Percentiles rank a stretch among this genome's conserved stretches.
phyloP scores from a whole-genome alignment of 2,888 invertebrate species.

The Tipula unca region DNA sequence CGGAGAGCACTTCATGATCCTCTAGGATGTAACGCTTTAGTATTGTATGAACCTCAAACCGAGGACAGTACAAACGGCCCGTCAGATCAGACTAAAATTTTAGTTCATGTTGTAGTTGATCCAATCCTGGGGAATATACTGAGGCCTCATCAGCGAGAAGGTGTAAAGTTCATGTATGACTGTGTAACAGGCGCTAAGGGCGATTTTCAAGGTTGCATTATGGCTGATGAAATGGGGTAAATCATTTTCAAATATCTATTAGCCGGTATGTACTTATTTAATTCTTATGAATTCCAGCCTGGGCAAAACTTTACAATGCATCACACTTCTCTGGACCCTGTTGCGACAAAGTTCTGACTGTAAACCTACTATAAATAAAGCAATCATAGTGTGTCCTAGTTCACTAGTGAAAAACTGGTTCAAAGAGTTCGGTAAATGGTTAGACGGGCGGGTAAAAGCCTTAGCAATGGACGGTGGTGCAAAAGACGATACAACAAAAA shows the following conservation, averaged over 20 bases:
- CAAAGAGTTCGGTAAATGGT: slow-evolving; percentile 96
- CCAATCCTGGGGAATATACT: slow-evolving; percentile 82
- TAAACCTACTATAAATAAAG: slow-evolving; percentile 83
- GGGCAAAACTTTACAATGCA: slow-evolving; percentile 97
- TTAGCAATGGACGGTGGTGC: slow-evolving; percentile 80
- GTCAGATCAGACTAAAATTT: slow-evolving; percentile 51
- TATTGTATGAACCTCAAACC: slow-evolving; percentile 77
- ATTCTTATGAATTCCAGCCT: slow-evolving; percentile 40
- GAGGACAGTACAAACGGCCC: slow-evolving; percentile 80
- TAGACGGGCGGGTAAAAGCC: slow-evolving; percentile 71
- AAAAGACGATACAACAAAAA: slow-evolving; percentile 76
- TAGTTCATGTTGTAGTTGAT: slow-evolving; percentile 95
- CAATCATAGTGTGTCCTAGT: slow-evolving; percentile 92
- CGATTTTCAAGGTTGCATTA: slow-evolving; percentile 87
- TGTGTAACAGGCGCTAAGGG: slow-evolving; percentile 90
- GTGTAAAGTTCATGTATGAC: slow-evolving; percentile 98
- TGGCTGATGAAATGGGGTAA: slow-evolving; percentile 98
- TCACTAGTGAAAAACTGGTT: slow-evolving; percentile 99
- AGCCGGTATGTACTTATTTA: not conserved
- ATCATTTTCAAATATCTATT: not conserved
- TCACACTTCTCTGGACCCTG: slow-evolving; percentile 90
- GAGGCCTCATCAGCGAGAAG: slow-evolving; percentile 96
- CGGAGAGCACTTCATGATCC: slow-evolving; percentile 82
- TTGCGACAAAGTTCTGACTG: slow-evolving; percentile 88
- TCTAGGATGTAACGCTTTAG: slow-evolving; percentile 80